These are phyloP conservation scores for Acrobasis suavella DNA, from an alignment of 2,888 invertebrate species.

Conservation along the genomic window DNA sequence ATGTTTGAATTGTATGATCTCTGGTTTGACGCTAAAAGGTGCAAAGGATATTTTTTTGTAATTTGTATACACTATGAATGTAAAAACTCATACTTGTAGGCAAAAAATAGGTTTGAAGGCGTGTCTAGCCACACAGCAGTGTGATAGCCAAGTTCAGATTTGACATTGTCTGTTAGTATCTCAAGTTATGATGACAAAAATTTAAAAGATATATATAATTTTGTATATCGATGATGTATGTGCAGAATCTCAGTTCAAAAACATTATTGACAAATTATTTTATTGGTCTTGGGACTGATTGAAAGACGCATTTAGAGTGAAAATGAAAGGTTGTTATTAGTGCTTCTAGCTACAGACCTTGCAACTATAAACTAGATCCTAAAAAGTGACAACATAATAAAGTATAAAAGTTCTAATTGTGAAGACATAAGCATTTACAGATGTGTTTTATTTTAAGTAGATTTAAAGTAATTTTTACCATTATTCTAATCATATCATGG, in stretches of 20 bases:
- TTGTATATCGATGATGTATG: no score
- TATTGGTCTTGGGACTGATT: background rate
- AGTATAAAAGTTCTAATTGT: background rate
- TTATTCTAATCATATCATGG: background rate
- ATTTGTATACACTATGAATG: background rate
- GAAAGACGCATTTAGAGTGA: no score
- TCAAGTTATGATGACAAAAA: no score
- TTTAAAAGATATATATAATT: no score
- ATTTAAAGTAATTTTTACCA: background rate
- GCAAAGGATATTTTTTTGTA: background rate
- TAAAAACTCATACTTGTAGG: no score
- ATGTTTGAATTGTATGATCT: conserved; percentile 2
- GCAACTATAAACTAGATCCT: background rate
- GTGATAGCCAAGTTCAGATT: no score
- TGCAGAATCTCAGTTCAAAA: background rate
- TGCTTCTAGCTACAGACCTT: background rate
- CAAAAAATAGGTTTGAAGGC: no score
- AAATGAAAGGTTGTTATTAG: no score
- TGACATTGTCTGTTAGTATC: no score
- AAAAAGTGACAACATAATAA: background rate
- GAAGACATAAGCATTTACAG: background rate
- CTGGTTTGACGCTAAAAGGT: conserved; percentile 4
- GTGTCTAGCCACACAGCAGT: no score
- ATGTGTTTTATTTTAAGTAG: background rate
- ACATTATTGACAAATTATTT: background rate